Percentiles rank a stretch among this genome's conserved stretches.
Evolutionary conservation across 1,140 invertebrate genomes (phyloP).

Genomic region (Cydia strobilella): DNA sequence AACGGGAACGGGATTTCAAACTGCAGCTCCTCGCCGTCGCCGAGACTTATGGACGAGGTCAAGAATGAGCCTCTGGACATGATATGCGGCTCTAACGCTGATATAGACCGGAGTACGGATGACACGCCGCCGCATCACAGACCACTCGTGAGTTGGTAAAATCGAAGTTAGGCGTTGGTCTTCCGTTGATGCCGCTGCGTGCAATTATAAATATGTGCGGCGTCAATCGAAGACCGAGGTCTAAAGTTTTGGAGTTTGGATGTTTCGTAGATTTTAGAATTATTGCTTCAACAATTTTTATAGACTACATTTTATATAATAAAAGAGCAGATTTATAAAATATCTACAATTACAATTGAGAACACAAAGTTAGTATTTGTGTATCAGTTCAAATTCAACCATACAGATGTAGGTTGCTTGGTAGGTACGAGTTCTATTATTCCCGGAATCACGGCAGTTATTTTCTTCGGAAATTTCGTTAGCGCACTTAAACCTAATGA

Average conservation of each 20-base stretch:
- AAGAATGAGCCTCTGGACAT: conserved; percentile 91
- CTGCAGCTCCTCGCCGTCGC: conserved; percentile 82
- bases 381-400: background rate
- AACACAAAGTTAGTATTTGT: background rate
- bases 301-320: no score
- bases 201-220: no score
- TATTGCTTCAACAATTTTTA: no score
- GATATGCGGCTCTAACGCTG: conserved; percentile 84
- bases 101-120: conserved; percentile 87
- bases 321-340: no score
- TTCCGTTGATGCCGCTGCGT: background rate
- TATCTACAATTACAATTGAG: no score
- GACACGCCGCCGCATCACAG: conserved; percentile 84
- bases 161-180: conserved; percentile 33
- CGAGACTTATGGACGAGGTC: conserved; percentile 83
- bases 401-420: background rate
- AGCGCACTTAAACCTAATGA: background rate
- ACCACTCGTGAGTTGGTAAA: conserved; percentile 84
- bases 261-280: no score
- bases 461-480: background rate
- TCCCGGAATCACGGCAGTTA: background rate
- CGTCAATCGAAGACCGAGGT: no score
- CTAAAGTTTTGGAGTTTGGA: no score
- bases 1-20: conserved; percentile 79
- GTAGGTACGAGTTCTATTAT: background rate